Evolutionary conservation across 2,888 invertebrate genomes (phyloP), one percentile per base, ranked within the genome.

Genomic region (Heliconius hortense): DNA sequence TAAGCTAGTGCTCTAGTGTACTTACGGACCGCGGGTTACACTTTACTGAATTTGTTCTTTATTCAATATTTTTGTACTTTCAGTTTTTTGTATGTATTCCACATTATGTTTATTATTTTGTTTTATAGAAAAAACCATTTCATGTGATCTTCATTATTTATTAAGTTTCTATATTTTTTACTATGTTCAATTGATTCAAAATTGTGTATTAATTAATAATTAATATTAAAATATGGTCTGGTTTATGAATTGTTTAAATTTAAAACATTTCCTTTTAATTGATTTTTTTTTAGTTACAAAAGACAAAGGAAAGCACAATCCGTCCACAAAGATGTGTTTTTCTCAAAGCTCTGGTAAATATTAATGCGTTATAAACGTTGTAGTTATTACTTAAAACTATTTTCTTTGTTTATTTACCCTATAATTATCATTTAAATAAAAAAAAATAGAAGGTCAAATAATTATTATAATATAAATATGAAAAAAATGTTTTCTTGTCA

Each of bases 301-400:
- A 48, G 39, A 35, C 8, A 79, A 81, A 84, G 82, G 83, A 85
- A 87, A 82, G 82, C 87, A 88, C 86, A 87, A 88, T 90, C 91
- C 91, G 91, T 91, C 91, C 91, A 90, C 82, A 84, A 83, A 83
- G 82, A 82, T 83, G 84, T 84, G 83, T 85, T 86, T 56, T 84
- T 84, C 84, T 84, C 31, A 64, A 63, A 62, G 56, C 68, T 53
- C 28, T 35, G 26, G 43, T 5, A 53, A 63, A 43, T 43, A 39
- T 59, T 43, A 63, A 31, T 35, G 56, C 67, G 68, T 72, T 75
- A 62, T n/a, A 48, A 74, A 68, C 64, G 43, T 64, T 28, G 18
- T 63, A 26, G 28, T 68, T 24, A 35, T 21, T 63, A 15, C 43
- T 15, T 70, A 11, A 64, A 59, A 63, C 39, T 31, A 43, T 64